Conservation (phyloP, 2,888 invertebrate genomes). For the Cynaeus angustus region DNA sequence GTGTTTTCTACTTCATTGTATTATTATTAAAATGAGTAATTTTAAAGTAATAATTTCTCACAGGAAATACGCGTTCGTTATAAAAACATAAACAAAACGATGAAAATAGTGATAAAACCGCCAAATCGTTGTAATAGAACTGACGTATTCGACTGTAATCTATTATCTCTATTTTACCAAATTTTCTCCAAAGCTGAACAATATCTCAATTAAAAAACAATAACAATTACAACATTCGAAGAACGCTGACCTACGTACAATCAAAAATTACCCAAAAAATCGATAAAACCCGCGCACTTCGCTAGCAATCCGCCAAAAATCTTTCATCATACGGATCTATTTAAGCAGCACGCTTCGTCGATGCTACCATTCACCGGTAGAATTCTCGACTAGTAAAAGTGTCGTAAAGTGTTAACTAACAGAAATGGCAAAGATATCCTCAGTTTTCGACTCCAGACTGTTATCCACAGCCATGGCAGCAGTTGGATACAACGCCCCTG, state of each 20-base stretch:
- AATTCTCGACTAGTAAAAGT: background rate
- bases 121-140: too few species aligned
- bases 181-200: too few species aligned
- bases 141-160: too few species aligned
- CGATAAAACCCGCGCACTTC: background rate
- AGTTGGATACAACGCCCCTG: conserved; percentile 23
- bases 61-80: too few species aligned
- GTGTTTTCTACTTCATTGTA: too few species aligned
- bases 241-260: conserved; percentile 3
- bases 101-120: too few species aligned
- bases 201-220: too few species aligned
- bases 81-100: too few species aligned
- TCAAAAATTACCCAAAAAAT: background rate
- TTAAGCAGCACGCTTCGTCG: conserved; percentile 39
- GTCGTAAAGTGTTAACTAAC: background rate
- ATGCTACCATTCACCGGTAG: conserved; percentile 19
- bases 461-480: conserved; percentile 6
- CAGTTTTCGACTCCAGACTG: conserved; percentile 19
- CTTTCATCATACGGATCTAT: conserved; percentile 55
- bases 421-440: conserved; percentile 50
- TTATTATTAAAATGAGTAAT: too few species aligned
- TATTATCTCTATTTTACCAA: too few species aligned
- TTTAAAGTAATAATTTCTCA: too few species aligned
- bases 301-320: conserved; percentile 37
- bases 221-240: conserved; percentile 24